Evolutionary conservation across 2,888 invertebrate genomes (phyloP).

Genomic region (Hirtodrosophila confusa): DNA sequence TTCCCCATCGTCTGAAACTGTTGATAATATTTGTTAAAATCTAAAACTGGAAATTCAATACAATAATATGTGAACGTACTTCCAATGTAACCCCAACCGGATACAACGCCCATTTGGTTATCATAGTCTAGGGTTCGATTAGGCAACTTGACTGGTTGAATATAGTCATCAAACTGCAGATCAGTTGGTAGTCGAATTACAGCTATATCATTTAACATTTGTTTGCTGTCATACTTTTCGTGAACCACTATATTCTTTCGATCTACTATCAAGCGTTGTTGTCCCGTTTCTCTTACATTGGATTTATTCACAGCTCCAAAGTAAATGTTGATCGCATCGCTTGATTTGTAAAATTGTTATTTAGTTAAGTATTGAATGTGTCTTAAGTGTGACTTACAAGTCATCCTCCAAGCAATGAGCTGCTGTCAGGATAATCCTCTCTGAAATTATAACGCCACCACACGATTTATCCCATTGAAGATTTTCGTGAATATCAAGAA

Average conservation of each 20-base stretch:
- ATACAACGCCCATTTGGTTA: neutral
- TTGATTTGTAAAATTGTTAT: no score
- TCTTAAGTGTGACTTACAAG: neutral
- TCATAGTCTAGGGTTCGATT: neutral
- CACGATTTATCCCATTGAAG: neutral
- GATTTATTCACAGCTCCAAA: conserved; percentile 17
- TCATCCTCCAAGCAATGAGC: conserved; percentile 14
- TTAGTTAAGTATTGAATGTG: no score
- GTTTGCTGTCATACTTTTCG: accelerated
- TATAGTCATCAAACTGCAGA: conserved; percentile 14
- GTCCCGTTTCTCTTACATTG: conserved; percentile 6
- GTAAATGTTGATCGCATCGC: neutral
- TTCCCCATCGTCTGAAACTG: no score
- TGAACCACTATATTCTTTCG: conserved; percentile 1
- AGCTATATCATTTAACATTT: conserved; percentile 26
- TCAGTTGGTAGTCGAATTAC: conserved; percentile 24
- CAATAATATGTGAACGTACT: conserved; percentile 2
- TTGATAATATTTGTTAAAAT: no score
- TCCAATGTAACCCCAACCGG: conserved; percentile 16
- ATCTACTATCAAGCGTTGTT: conserved; percentile 6
- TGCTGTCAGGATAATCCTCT: conserved; percentile 18
- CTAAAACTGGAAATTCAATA: no score
- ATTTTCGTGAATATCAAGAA: neutral
- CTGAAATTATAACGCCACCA: conserved; percentile 26
- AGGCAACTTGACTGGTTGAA: conserved; percentile 16